Evolutionary conservation across 2,113 vertebrate genomes (phyloP).

Genomic region (Mesembrinibis cayennensis): DNA sequence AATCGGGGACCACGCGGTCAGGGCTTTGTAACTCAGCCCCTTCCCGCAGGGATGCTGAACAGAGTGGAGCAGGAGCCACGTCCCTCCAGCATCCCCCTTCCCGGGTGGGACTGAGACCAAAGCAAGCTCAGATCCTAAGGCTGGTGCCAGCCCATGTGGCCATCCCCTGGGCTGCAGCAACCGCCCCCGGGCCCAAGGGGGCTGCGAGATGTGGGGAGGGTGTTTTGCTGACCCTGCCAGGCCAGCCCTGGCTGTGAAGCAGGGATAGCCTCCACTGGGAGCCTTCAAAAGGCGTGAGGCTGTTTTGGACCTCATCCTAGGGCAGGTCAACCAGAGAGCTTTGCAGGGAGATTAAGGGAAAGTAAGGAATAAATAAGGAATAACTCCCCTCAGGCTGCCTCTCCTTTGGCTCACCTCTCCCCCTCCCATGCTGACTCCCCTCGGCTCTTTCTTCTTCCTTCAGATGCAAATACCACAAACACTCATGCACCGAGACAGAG

Average conservation of each 20-base stretch:
- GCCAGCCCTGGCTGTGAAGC: background rate
- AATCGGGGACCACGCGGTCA: accelerated
- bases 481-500: background rate
- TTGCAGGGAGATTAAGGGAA: background rate
- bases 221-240: accelerated
- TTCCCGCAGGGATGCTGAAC: background rate
- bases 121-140: background rate
- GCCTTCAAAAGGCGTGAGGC: background rate
- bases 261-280: background rate
- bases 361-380: slow-evolving; percentile 10
- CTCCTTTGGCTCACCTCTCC: slow-evolving; percentile 62
- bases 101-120: accelerated
- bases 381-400: slow-evolving; percentile 4
- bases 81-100: background rate
- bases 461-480: slow-evolving; percentile 1
- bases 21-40: background rate
- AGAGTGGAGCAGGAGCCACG: accelerated
- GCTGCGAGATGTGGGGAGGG: accelerated
- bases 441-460: background rate
- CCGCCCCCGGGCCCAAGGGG: accelerated
- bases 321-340: slow-evolving; percentile 16
- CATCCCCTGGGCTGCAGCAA: background rate
- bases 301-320: background rate
- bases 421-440: accelerated
- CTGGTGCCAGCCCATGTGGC: background rate